Evolutionary conservation across 2,888 invertebrate species (phyloP), one percentile per base, ranked within the genome.

Genomic region (Tromatobia lineatoria): DNA sequence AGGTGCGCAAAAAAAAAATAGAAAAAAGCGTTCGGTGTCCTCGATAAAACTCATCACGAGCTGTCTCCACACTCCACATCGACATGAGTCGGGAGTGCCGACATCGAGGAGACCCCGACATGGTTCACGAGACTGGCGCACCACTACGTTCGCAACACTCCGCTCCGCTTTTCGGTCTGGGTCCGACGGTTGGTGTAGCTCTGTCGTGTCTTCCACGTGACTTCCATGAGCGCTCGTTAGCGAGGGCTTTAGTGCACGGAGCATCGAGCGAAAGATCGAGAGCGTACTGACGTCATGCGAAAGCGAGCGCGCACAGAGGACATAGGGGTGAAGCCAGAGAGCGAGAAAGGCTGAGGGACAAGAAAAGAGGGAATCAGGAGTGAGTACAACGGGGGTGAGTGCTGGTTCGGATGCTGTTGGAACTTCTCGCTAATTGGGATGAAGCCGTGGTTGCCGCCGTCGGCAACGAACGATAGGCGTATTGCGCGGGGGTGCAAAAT

Each of bases 191-290:
- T 61, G 54, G 45, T 42, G 69, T 61, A 78, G 80, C 76, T 82
- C 86, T 73, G 84, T 66, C 83, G 86, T 76, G 87, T 90, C 89
- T 92, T 93, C 91, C 93, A 93, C 93, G 93, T 93, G 93, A 93
- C 92, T 93, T 92, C 91, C 93, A 92, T 90, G 92, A 90, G 91
- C 86, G 82, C 93, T 93, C 93, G 93, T 93, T 93, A 93, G 91
- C 91, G 93, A 92, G 93, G 92, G 91, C 93, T 93, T 92, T 93
- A 82, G 86, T 77, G 47, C 80, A 66, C 69, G 66, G 59, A 89
- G 83, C 86, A 85, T 73, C 79, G 87, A 87, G 73, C 77, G 80
- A 85, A 87, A 85, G 89, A 89, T 88, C 81, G 83, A 80, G 81
- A 80, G 88, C 87, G 87, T 86, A 87, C 54, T 80, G 80, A 86